Percentiles rank a stretch among this genome's conserved stretches.
These are phyloP conservation scores for Petrocephalus sullivani DNA, from an alignment of 2,797 vertebrate species.

Conservation along the genomic window DNA sequence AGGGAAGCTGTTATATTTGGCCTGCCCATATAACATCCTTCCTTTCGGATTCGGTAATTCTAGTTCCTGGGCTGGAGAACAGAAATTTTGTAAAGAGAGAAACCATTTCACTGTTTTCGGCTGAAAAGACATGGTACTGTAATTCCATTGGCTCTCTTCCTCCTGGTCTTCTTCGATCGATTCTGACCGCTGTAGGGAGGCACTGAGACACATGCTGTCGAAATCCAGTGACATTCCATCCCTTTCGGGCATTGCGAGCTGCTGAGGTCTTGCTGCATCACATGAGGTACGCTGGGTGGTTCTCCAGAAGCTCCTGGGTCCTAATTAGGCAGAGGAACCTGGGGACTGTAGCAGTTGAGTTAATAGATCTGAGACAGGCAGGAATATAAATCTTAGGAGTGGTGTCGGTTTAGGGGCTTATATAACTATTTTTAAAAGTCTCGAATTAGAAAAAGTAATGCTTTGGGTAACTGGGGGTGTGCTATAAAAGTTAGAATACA, in stretches of 20 bases:
- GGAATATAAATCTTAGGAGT: background rate
- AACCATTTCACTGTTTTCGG: slow-evolving; percentile 31
- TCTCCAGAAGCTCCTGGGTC: slow-evolving; percentile 23
- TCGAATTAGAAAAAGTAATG: background rate
- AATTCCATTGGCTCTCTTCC: slow-evolving; percentile 23
- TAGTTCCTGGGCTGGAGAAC: background rate
- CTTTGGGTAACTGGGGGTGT: background rate
- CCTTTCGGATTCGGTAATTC: slow-evolving; percentile 36
- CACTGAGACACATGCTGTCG: slow-evolving; percentile 37
- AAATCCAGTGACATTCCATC: slow-evolving; percentile 39
- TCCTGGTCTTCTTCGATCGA: slow-evolving; percentile 28
- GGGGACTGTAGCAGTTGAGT: background rate
- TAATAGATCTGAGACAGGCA: background rate
- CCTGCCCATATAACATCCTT: slow-evolving; percentile 28
- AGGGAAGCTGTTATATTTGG: slow-evolving; percentile 28
- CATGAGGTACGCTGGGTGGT: slow-evolving; percentile 17
- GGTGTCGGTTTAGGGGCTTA: background rate
- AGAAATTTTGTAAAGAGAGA: slow-evolving; percentile 21
- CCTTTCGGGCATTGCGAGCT: slow-evolving; percentile 23
- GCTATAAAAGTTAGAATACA: background rate
- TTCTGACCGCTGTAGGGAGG: slow-evolving; percentile 16
- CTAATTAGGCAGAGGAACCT: slow-evolving; percentile 46
- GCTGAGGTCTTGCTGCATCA: background rate
- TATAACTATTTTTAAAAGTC: slow-evolving; percentile 5
- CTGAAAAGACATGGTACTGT: slow-evolving; percentile 1